Percentiles rank a stretch among this genome's conserved stretches.
phyloP scores from a whole-genome alignment of 2,113 vertebrate species.

The Clinocottus analis region DNA sequence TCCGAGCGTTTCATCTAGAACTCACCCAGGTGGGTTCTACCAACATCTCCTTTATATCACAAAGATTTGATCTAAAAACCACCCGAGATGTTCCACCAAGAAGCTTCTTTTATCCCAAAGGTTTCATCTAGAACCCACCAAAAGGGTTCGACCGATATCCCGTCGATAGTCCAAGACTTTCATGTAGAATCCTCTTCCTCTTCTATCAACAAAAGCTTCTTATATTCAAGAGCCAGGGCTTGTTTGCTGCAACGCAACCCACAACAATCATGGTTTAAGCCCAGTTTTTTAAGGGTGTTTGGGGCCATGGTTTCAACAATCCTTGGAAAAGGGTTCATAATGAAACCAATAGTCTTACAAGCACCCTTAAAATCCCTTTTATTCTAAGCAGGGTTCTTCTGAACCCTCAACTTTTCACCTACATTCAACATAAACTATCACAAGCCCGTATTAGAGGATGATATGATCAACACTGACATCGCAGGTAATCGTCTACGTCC shows the following conservation, averaged over 20 bases:
- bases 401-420: no score
- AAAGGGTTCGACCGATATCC: no score
- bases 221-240: background rate
- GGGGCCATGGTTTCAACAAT: background rate
- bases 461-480: background rate
- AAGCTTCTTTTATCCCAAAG: background rate
- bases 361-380: background rate
- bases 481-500: background rate
- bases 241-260: no score
- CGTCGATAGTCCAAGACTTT: background rate
- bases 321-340: background rate
- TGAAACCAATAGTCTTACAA: background rate
- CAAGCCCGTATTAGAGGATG: background rate
- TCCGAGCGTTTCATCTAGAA: no score
- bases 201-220: background rate
- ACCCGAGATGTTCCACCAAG: background rate
- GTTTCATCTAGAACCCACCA: background rate
- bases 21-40: no score
- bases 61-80: background rate
- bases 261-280: background rate
- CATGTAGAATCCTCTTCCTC: no score
- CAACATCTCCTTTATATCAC: background rate
- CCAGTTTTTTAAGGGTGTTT: background rate
- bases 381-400: background rate
- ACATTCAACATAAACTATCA: no score